Evolutionary conservation across 30 jellyfish, hydroid and myxozoan species (phyloP).

Genomic region (Hydractinia echinata): DNA sequence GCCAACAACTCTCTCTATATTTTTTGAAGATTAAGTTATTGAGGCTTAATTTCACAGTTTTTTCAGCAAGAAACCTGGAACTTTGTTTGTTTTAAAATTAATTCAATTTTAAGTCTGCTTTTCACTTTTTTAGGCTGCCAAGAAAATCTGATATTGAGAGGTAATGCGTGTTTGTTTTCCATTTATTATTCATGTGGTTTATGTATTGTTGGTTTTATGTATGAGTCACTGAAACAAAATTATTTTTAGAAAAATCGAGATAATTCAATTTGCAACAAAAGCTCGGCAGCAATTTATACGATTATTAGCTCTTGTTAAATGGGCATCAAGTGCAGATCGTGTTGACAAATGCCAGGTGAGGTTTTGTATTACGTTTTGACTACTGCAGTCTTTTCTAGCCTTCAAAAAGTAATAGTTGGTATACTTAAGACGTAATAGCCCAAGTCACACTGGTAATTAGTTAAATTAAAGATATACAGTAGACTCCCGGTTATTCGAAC

Average conservation of each 20-base stretch:
- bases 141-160: conserved; percentile 97
- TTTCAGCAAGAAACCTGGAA: background rate
- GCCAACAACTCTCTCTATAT: too few species aligned
- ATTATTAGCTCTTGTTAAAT: conserved; percentile 80
- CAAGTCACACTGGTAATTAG: too few species aligned
- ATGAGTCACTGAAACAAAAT: background rate
- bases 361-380: background rate
- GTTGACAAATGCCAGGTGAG: conserved; percentile 96
- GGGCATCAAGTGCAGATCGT: conserved; percentile 96
- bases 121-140: conserved; percentile 68
- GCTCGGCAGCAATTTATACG: conserved; percentile 97
- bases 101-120: background rate
- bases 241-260: conserved; percentile 77
- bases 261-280: conserved; percentile 86
- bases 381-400: too few species aligned
- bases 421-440: too few species aligned
- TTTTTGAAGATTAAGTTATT: too few species aligned
- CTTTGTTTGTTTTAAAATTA: background rate
- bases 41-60: background rate
- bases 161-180: conserved; percentile 29
- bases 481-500: too few species aligned
- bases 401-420: too few species aligned
- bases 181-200: background rate
- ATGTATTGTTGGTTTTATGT: background rate
- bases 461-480: too few species aligned